Conservation (phyloP, 2,113 vertebrate species). For the Paramisgurnus dabryanus region DNA sequence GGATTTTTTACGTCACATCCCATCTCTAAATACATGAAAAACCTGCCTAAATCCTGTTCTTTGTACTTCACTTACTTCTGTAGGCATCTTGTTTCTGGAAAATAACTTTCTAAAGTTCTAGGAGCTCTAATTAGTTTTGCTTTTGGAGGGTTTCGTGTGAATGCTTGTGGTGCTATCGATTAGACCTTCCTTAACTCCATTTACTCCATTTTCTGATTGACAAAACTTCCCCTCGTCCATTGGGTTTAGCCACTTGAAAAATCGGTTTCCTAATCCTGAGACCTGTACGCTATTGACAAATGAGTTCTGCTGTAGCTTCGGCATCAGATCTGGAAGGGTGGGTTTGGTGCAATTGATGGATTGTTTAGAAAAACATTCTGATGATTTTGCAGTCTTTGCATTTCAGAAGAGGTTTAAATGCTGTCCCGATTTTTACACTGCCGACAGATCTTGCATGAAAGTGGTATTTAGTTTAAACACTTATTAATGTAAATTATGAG, state of each 20-base stretch:
- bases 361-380: constrained; percentile 18
- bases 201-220: constrained; percentile 29
- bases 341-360: constrained; percentile 2
- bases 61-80: background rate
- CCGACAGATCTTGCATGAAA: too few species aligned
- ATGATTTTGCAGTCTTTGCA: background rate
- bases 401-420: background rate
- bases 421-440: background rate
- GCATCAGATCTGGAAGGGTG: background rate
- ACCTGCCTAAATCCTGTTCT: background rate
- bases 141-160: constrained; percentile 1
- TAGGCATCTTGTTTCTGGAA: background rate
- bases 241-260: constrained; percentile 36
- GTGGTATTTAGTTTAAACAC: too few species aligned
- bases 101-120: constrained; percentile 9
- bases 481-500: too few species aligned
- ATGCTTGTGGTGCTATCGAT: constrained; percentile 5
- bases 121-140: constrained; percentile 19
- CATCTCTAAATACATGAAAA: too few species aligned
- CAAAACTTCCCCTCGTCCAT: constrained; percentile 19
- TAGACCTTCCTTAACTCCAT: constrained; percentile 19
- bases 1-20: too few species aligned
- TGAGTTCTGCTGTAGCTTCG: constrained; percentile 19
- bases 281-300: constrained; percentile 2
- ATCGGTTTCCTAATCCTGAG: constrained; percentile 33